phyloP scores from a whole-genome alignment of 2,888 invertebrate species.

The Tortrix viridana region DNA sequence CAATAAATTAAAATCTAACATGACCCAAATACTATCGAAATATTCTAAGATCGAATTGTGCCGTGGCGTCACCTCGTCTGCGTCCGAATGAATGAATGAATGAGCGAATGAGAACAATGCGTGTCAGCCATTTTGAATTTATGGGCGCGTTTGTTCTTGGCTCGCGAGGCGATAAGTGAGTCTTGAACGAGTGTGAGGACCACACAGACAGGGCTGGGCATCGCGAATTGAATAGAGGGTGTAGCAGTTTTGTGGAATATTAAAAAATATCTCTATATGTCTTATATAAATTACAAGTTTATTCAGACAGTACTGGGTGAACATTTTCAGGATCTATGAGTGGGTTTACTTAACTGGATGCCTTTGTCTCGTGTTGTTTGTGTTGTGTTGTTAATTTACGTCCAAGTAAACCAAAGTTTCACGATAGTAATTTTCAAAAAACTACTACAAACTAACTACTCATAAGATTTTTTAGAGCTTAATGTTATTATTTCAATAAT shows the following conservation, averaged over 20 bases:
- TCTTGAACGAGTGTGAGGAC: constrained; percentile 58
- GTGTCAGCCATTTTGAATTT: constrained; percentile 64
- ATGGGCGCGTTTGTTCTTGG: constrained; percentile 73
- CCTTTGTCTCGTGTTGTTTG: too few species aligned
- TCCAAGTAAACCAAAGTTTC: too few species aligned
- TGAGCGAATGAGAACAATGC: constrained; percentile 51
- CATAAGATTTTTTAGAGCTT: too few species aligned
- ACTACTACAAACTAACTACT: too few species aligned
- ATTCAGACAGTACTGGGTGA: too few species aligned
- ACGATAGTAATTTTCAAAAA: too few species aligned
- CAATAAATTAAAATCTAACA: constrained; percentile 33
- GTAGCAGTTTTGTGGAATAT: constrained; percentile 31
- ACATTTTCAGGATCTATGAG: too few species aligned
- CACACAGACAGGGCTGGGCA: constrained; percentile 59
- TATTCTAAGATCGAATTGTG: constrained; percentile 15
- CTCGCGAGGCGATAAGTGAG: constrained; percentile 52
- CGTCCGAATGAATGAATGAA: constrained; percentile 58
- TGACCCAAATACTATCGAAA: constrained; percentile 26
- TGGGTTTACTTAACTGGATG: too few species aligned
- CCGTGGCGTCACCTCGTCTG: constrained; percentile 56
- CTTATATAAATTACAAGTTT: too few species aligned
- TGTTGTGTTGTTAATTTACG: too few species aligned
- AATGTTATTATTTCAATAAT: too few species aligned
- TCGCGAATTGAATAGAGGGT: constrained; percentile 56
- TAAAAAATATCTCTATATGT: too few species aligned